Base-by-base conservation (phyloP, 1,140 invertebrate species). In the Lordiphosa clarofinis region DNA sequence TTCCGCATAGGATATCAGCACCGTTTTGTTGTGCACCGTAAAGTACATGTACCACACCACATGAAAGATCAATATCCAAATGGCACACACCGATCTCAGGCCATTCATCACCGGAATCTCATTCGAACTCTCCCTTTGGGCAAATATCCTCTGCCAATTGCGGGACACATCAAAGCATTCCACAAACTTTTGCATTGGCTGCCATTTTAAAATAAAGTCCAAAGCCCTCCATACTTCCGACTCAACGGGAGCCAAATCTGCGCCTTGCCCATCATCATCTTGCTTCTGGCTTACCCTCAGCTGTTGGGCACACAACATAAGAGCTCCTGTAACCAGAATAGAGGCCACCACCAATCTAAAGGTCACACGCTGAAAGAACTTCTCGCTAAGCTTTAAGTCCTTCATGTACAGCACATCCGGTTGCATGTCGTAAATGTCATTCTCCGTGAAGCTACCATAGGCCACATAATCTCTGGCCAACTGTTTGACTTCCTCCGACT, bases 41-140 rank as follows among this genome's bases (percentile, higher is more conserved):
- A 89, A 89, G 39, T 88, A 89, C 74, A 87, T 88, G 35, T 61
- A 89, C 88, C 88, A 89, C 8, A 76, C 36, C 3, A 89, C 76
- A 55, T 89, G 88, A 28, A 89, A 89, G 0, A 74, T 46, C 3
- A 89, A 46, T 40, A 89, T 79, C 63, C 73, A 78, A n/a, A 88
- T 48, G 42, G 88, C 86, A 21, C 78, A 88, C 35, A 88, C 71
- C 0, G 88, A 88, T 19, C 88, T 76, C 7, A 89, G 43, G 3
- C 88, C 88, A 65, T 89, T 88, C 10, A 89, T 70, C n/a, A 88
- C 55, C 3, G 87, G 88, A 10, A 89, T 87, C 19, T 88, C 71
- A 3, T 61, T 54, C 1, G 74, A 13, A 1, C 38, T 47, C 13
- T 78, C 54, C 0, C 65, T 57, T 11, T 46, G 56, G 1, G 70